phyloP scores from a whole-genome alignment of 2,797 vertebrate genomes.

The Scyliorhinus canicula region DNA sequence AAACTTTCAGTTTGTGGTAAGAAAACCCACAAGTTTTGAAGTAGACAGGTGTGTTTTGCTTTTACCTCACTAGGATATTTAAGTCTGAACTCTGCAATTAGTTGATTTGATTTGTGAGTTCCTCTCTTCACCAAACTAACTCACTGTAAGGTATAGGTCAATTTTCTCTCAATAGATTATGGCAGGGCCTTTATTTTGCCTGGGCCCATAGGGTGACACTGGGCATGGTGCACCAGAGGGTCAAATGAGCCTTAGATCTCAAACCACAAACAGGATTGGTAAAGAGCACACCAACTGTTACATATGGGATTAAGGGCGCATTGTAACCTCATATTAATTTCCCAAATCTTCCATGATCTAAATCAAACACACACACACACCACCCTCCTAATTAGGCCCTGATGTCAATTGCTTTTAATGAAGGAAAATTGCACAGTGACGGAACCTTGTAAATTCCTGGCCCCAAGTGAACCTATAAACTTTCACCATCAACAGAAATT shows the following conservation, averaged over 20 bases:
- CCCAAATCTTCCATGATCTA: background rate
- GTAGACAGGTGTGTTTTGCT: background rate
- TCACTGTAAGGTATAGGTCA: background rate
- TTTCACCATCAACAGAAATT: background rate
- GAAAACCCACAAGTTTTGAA: background rate
- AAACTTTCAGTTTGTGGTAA: background rate
- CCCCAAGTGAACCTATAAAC: background rate
- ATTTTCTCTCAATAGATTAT: background rate
- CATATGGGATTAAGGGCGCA: background rate
- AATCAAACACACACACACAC: background rate
- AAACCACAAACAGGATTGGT: background rate
- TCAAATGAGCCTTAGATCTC: background rate
- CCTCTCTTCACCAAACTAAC: background rate
- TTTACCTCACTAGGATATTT: background rate
- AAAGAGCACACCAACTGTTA: background rate
- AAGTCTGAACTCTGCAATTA: background rate
- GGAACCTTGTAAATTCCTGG: background rate
- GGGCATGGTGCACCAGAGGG: no score
- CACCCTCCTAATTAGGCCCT: background rate
- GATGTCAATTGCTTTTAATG: background rate
- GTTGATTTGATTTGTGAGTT: background rate
- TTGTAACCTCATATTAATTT: background rate
- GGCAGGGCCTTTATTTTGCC: background rate
- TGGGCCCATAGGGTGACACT: background rate
- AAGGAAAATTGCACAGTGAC: background rate